Conservation (phyloP, 2,113 vertebrate genomes). For the Pollimyrus isidori region DNA sequence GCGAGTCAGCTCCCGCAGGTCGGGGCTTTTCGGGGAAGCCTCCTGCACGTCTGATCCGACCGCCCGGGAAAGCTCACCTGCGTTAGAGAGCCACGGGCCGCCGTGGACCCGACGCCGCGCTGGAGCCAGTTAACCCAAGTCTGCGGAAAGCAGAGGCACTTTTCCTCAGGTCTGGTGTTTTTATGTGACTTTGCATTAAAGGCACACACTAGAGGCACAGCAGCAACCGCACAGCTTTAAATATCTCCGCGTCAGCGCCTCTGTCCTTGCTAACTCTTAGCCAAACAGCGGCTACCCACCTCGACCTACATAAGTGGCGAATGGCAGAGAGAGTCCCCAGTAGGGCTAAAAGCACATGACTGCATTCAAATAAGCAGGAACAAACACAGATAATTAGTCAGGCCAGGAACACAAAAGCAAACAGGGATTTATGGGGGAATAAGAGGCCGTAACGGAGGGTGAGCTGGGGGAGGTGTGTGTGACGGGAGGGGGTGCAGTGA, state of each 20-base stretch:
- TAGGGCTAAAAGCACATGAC: slow-evolving; percentile 67
- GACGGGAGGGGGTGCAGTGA: slow-evolving; percentile 21
- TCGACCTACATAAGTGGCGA: slow-evolving; percentile 67
- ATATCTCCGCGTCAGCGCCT: not conserved
- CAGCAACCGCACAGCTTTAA: not conserved
- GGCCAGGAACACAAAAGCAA: slow-evolving; percentile 61
- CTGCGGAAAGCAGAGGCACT: not conserved
- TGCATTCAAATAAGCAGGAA: slow-evolving; percentile 65
- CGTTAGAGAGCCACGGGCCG: not conserved
- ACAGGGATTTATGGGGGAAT: slow-evolving; percentile 54
- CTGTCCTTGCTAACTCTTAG: slow-evolving; percentile 19
- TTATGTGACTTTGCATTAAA: not conserved
- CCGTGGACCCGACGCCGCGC: no score
- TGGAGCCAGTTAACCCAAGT: not conserved
- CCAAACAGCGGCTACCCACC: slow-evolving; percentile 60
- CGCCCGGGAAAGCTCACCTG: not conserved
- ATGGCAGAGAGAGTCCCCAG: slow-evolving; percentile 67
- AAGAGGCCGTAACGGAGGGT: slow-evolving; percentile 36
- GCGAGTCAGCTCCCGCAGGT: not conserved
- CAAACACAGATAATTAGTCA: slow-evolving; percentile 74
- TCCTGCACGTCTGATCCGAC: not conserved
- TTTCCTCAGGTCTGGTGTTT: not conserved
- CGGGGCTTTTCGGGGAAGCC: not conserved
- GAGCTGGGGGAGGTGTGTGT: slow-evolving; percentile 3
- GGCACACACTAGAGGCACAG: not conserved